Base-by-base conservation (phyloP, 1,140 invertebrate species). In the Drosophila kepulauana region DNA sequence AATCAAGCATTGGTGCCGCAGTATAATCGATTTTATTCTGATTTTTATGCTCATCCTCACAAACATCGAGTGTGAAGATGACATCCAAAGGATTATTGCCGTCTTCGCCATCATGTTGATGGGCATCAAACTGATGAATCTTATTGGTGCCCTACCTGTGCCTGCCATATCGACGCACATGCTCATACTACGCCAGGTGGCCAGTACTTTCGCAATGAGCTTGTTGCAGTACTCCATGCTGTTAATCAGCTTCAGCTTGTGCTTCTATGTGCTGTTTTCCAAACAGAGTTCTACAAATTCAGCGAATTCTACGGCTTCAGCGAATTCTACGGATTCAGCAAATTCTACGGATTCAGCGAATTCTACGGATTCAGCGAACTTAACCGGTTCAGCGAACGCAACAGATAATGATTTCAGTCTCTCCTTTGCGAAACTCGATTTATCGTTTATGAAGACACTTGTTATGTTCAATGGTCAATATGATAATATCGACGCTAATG, bases 121-220 rank as follows among this genome's bases (percentile, higher is more conserved):
- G 64, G n/a, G 11, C 11, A 10, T n/a, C 5, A 49, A 67, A 2
- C n/a, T 67, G 4, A 48, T 25, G 2, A 6, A 16, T 33, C 30
- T 58, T 0, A 11, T 57, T 1, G 54, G 52, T 6, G 30, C 30
- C 1, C 15, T 67, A 11, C 54, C 64, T 8, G n/a, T 58, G 11
- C 54, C 16, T 3, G 3, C 10, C 0, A 57, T 67, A 15, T 35
- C 43, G 3, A 58, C 43, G 0, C 43, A 58, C n/a, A 48, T 67
- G 28, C 54, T 67, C 6, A 67, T 67, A 33, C 11, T 67, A n/a
- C 54, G 43, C 1, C 54, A 67, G 16, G 64, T 67, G 7, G 8
- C 64, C 6, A 35, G 7, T n/a, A 67, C 20, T 7, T 67, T 67
- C 5, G 3, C 46, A 1, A 46, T 13, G n/a, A 38, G 52, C 11